Conservation (phyloP, 2,113 vertebrate species). For the Phalacrocorax carbo region DNA sequence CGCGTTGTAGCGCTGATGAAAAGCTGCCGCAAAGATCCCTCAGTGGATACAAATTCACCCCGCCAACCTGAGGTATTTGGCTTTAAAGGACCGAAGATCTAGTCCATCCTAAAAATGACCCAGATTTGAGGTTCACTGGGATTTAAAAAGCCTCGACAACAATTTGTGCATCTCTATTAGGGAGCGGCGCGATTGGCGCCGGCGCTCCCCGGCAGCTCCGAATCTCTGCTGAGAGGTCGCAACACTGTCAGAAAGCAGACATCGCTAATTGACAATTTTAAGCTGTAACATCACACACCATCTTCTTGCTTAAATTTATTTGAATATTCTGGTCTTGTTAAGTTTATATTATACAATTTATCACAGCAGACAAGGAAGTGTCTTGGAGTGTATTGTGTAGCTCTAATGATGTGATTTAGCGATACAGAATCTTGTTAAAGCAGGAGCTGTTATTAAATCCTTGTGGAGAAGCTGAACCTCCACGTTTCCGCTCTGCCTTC, state of each 20-base stretch:
- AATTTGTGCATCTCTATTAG: neutral
- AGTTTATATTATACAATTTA: neutral
- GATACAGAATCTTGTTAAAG: neutral
- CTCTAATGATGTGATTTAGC: neutral
- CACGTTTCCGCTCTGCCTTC: neutral
- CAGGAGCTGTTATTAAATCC: neutral
- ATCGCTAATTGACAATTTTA: neutral
- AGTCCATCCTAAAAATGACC: neutral
- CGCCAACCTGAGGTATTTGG: accelerated
- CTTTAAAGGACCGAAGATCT: neutral
- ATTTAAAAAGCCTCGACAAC: neutral
- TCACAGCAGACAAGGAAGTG: neutral
- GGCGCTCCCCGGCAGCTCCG: neutral
- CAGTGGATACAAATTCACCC: neutral
- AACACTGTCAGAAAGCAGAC: neutral
- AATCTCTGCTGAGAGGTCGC: neutral
- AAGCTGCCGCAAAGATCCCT: neutral
- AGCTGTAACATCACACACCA: neutral
- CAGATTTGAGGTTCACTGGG: neutral
- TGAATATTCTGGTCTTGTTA: neutral
- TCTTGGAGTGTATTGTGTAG: neutral
- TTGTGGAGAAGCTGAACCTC: neutral
- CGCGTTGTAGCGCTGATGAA: neutral
- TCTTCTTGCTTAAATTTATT: neutral
- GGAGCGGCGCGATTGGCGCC: accelerated